A percentile compares a stretch with the other conserved stretches of the same genome.
These are phyloP conservation scores for Hucho hucho DNA, from an alignment of 2,113 vertebrate species.

Conservation along the genomic window DNA sequence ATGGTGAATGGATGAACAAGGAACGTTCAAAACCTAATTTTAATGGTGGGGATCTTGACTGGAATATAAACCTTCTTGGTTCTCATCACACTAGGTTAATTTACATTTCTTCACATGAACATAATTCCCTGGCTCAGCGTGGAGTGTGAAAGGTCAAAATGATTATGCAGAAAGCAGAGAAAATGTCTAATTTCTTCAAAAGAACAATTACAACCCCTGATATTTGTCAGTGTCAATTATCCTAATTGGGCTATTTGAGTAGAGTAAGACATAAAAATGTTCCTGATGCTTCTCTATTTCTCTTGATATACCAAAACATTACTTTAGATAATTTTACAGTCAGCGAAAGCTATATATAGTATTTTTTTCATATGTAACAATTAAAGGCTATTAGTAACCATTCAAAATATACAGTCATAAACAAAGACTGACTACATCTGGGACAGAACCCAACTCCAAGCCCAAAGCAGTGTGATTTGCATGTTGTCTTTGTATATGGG, in stretches of 20 bases:
- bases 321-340: neutral
- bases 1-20: neutral
- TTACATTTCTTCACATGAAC: neutral
- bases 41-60: neutral
- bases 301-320: too few relatives aligned
- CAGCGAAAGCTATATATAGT: neutral
- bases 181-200: neutral
- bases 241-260: neutral
- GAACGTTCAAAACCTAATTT: neutral
- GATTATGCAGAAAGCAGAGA: neutral
- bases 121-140: neutral
- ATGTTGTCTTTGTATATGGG: too few relatives aligned
- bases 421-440: neutral
- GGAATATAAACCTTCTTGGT: neutral
- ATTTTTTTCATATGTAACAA: neutral
- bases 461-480: too few relatives aligned
- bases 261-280: neutral
- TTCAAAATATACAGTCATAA: neutral
- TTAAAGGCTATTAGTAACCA: neutral
- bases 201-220: constrained; percentile 3
- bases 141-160: neutral
- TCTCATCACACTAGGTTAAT: neutral
- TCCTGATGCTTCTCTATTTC: too few relatives aligned
- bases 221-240: neutral
- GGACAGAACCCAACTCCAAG: neutral